A percentile compares a stretch with the other conserved stretches of the same genome.
These are phyloP conservation scores for Lutraria rhynchaena DNA, from an alignment of 1,140 invertebrate species.

Conservation along the genomic window DNA sequence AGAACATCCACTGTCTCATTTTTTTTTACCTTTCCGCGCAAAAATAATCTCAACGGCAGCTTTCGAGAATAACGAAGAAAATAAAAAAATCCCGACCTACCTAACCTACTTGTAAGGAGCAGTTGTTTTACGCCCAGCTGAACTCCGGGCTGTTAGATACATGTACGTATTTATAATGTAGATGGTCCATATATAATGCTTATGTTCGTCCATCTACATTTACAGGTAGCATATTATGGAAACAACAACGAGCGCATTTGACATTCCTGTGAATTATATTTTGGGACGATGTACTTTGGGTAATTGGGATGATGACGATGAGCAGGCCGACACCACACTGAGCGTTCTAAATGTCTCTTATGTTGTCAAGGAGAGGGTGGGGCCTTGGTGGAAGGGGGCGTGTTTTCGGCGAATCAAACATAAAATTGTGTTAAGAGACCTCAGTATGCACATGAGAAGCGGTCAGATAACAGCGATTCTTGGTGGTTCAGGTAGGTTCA, in stretches of 20 bases:
- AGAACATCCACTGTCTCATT: too few relatives aligned
- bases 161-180: too few relatives aligned
- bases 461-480: constrained; percentile 69
- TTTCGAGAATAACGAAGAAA: too few relatives aligned
- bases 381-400: constrained; percentile 70
- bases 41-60: too few relatives aligned
- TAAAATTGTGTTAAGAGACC: constrained; percentile 64
- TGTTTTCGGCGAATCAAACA: constrained; percentile 61
- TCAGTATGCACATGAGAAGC: constrained; percentile 62
- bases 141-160: too few relatives aligned
- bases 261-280: constrained; percentile 58
- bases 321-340: constrained; percentile 50
- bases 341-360: constrained; percentile 67
- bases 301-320: constrained; percentile 63
- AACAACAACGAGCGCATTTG: constrained; percentile 53
- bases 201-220: too few relatives aligned
- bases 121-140: too few relatives aligned
- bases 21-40: too few relatives aligned
- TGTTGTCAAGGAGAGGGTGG: constrained; percentile 64
- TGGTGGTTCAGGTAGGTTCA: constrained; percentile 68
- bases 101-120: too few relatives aligned
- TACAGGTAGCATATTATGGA: constrained; percentile 13
- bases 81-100: too few relatives aligned
- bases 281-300: constrained; percentile 49
- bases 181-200: too few relatives aligned